phyloP scores from a whole-genome alignment of 2,888 invertebrate species.

The Cheiracanthium punctorium region DNA sequence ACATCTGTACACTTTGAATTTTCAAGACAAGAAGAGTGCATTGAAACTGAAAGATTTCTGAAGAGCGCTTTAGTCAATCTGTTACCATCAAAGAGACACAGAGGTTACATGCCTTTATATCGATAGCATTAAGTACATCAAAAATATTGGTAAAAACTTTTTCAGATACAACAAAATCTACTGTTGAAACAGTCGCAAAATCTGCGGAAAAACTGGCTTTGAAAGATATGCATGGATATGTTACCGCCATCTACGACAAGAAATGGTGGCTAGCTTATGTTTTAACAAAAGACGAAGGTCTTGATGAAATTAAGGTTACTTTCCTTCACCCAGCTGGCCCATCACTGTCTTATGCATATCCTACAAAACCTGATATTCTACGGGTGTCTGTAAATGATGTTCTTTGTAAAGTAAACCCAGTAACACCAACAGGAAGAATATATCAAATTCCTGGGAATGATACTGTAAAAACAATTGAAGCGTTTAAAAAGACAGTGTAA shows the following conservation, averaged over 20 bases:
- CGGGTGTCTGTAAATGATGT: background rate
- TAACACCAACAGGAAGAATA: background rate
- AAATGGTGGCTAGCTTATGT: background rate
- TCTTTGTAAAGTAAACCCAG: background rate
- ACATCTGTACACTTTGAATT: background rate
- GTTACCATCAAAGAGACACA: slow-evolving; percentile 29
- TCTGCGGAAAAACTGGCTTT: background rate
- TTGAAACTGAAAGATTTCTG: background rate
- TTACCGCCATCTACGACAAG: background rate
- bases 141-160: background rate
- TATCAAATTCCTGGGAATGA: background rate
- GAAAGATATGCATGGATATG: background rate
- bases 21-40: background rate
- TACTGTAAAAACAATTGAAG: too few relatives aligned
- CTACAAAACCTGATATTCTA: background rate
- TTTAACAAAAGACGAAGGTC: background rate
- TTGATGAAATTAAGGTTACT: background rate
- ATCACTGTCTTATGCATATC: background rate
- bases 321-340: slow-evolving; percentile 5
- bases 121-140: background rate
- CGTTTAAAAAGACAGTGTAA: too few relatives aligned
- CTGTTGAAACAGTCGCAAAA: background rate
- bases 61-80: background rate
- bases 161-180: background rate
- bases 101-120: slow-evolving; percentile 20